Conservation (phyloP, 2,797 vertebrate genomes). For the Phataginus tricuspis region DNA sequence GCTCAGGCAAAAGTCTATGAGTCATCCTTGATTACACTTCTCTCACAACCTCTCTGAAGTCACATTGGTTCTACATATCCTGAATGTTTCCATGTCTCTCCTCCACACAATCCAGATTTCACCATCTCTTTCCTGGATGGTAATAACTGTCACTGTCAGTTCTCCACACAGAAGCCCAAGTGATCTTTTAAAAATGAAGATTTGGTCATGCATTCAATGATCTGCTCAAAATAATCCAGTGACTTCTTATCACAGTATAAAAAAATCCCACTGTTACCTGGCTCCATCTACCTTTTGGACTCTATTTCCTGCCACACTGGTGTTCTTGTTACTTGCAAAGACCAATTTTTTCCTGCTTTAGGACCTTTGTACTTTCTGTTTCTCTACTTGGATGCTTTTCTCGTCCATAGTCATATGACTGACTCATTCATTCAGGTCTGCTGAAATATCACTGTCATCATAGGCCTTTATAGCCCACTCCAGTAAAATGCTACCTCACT, state of each 20-base stretch:
- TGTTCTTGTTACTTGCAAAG: not conserved
- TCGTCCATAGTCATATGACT: not conserved
- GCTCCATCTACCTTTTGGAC: not conserved
- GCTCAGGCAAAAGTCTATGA: not conserved
- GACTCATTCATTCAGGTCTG: not conserved
- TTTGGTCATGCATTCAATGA: not conserved
- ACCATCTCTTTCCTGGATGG: not conserved
- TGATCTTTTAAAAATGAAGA: not conserved
- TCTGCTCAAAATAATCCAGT: not conserved
- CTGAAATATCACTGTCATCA: not conserved
- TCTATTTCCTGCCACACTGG: not conserved
- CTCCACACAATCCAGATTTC: not conserved
- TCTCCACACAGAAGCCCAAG: not conserved
- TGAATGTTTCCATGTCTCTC: slow-evolving; percentile 33
- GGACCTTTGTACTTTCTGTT: not conserved
- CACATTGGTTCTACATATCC: not conserved
- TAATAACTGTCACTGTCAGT: not conserved
- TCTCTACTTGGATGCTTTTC: not conserved
- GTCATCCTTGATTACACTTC: not conserved
- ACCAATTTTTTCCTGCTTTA: not conserved
- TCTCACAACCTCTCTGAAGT: not conserved
- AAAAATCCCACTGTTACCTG: not conserved
- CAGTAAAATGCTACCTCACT: not conserved
- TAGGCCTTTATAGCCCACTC: not conserved
- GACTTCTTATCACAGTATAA: not conserved